A percentile compares a stretch with the other conserved stretches of the same genome.
Evolutionary conservation across 1,140 invertebrate species (phyloP).

Genomic region (Dreissena rostriformis): DNA sequence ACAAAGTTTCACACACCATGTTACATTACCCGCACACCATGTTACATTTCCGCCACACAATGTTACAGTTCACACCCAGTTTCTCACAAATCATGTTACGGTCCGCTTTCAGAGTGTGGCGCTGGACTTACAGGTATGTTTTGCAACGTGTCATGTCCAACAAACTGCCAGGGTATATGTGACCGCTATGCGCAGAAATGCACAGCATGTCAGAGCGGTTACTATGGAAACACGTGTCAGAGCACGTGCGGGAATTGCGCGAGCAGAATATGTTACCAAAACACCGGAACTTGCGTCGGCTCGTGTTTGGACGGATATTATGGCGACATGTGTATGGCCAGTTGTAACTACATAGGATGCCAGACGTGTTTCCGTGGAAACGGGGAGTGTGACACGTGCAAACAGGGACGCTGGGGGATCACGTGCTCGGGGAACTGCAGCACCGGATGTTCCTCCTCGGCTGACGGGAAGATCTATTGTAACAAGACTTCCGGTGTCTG

Average conservation of each 20-base stretch:
- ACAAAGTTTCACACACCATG: too few relatives aligned
- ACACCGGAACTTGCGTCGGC: slow-evolving; percentile 9
- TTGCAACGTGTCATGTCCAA: slow-evolving; percentile 9
- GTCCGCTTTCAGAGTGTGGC: slow-evolving; percentile 27
- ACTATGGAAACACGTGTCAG: slow-evolving; percentile 19
- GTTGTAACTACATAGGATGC: neutral
- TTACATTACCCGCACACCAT: too few relatives aligned
- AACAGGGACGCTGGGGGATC: slow-evolving; percentile 15
- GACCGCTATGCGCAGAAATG: slow-evolving; percentile 18
- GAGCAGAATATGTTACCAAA: neutral
- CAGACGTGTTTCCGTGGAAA: neutral
- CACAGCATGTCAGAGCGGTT: slow-evolving; percentile 4
- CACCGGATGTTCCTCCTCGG: neutral
- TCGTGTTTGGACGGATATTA: slow-evolving; percentile 25
- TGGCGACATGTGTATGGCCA: neutral
- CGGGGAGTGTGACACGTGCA: slow-evolving; percentile 19
- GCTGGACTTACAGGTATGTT: slow-evolving; percentile 9
- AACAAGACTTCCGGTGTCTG: slow-evolving; percentile 31
- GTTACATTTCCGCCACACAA: too few relatives aligned
- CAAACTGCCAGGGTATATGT: slow-evolving; percentile 21
- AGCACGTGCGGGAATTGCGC: slow-evolving; percentile 10
- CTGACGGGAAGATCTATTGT: slow-evolving; percentile 38
- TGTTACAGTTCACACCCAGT: too few relatives aligned
- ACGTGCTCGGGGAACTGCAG: slow-evolving; percentile 16
- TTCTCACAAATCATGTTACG: too few relatives aligned